Evolutionary conservation across 2,113 vertebrate genomes (phyloP).

Genomic region (Coturnix japonica): DNA sequence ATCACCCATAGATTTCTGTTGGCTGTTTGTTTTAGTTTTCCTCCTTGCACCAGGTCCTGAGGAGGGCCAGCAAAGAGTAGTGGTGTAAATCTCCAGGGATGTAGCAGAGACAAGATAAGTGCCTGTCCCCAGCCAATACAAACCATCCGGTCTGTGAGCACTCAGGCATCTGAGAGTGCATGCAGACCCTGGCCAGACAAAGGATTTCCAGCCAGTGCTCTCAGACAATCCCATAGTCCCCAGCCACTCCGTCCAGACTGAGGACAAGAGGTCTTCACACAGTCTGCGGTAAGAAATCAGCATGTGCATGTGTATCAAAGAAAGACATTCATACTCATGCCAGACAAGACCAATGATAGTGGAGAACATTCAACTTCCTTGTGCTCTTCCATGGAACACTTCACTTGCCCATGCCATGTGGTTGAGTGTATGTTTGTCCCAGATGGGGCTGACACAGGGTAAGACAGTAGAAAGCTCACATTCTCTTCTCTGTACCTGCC

Average conservation of each 20-base stretch:
- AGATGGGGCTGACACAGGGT: neutral
- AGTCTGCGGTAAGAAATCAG: neutral
- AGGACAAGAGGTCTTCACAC: neutral
- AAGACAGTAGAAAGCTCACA: neutral
- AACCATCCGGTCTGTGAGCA: neutral
- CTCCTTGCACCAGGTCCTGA: neutral
- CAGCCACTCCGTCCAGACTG: neutral
- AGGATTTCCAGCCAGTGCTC: neutral
- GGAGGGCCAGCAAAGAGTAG: neutral
- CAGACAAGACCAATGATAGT: neutral
- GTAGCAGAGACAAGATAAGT: slow-evolving; percentile 1
- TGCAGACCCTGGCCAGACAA: slow-evolving; percentile 15
- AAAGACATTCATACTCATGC: neutral
- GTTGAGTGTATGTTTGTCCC: neutral
- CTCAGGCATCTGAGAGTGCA: neutral
- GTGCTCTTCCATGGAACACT: neutral
- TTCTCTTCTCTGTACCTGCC: neutral
- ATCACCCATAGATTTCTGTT: neutral
- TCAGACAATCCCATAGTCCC: neutral
- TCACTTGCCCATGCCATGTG: neutral
- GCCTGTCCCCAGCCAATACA: slow-evolving; percentile 19
- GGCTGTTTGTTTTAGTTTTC: neutral
- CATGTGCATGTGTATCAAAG: neutral
- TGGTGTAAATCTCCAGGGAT: neutral
- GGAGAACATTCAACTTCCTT: neutral